These are phyloP conservation scores for Solenodon paradoxus DNA, from an alignment of 2,113 vertebrate genomes.

Conservation along the genomic window DNA sequence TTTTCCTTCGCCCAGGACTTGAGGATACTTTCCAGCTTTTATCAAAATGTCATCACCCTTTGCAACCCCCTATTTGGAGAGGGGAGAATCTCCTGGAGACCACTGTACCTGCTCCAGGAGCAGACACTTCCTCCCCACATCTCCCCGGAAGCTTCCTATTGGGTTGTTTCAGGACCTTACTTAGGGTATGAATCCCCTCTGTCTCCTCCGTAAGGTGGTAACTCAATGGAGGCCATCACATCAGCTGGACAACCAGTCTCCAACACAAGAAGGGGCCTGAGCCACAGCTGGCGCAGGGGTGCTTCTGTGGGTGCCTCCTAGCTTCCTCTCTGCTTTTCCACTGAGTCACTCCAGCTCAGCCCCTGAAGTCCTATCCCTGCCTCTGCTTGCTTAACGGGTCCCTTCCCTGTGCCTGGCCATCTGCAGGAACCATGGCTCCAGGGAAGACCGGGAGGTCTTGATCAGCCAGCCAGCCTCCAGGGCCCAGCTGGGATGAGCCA, in stretches of 20 bases:
- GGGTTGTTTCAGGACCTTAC: neutral
- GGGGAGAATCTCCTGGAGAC: neutral
- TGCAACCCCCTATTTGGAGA: neutral
- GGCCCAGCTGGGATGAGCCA: neutral
- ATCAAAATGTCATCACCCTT: neutral
- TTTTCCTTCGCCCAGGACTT: constrained; percentile 61
- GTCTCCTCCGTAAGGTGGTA: neutral
- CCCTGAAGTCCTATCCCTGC: neutral
- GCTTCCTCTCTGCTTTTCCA: neutral
- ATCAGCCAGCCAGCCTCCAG: neutral
- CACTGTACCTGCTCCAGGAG: neutral
- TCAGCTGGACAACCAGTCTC: neutral
- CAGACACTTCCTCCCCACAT: neutral
- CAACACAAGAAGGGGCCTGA: neutral
- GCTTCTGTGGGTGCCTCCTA: neutral
- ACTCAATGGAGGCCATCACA: neutral
- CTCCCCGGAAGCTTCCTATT: neutral
- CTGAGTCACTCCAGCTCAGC: neutral
- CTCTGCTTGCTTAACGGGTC: neutral
- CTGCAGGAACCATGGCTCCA: neutral
- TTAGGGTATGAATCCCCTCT: neutral
- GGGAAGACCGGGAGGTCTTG: neutral
- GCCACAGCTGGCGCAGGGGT: no score
- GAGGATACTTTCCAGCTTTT: constrained; percentile 30
- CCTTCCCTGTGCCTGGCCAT: neutral